A percentile compares a stretch with the other conserved stretches of the same genome.
Conservation (phyloP, 2,888 invertebrate genomes). For the Abrostola tripartita region DNA sequence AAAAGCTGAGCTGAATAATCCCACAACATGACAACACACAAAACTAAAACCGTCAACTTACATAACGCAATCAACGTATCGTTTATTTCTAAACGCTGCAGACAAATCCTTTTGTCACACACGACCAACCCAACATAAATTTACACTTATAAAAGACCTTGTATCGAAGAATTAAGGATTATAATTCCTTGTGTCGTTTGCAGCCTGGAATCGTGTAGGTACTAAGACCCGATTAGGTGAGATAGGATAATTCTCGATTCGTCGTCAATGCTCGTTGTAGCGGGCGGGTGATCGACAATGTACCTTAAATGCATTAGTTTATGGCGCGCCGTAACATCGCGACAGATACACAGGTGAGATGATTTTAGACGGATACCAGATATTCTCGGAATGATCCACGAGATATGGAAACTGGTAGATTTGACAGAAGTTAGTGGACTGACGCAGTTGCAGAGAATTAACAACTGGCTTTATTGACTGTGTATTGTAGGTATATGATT, state of each 20-base stretch:
- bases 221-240: constrained; percentile 83
- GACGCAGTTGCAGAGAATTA: constrained; percentile 19
- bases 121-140: constrained; percentile 60
- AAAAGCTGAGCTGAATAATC: constrained; percentile 60
- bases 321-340: constrained; percentile 63
- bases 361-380: constrained; percentile 60
- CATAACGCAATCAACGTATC: constrained; percentile 84
- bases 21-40: constrained; percentile 70
- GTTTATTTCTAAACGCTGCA: constrained; percentile 83
- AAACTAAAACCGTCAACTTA: constrained; percentile 77
- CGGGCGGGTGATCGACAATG: constrained; percentile 73
- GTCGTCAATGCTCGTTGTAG: constrained; percentile 79
- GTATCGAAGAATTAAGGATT: constrained; percentile 46
- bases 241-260: constrained; percentile 82
- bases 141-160: constrained; percentile 35
- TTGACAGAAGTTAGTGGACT: constrained; percentile 34
- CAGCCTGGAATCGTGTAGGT: constrained; percentile 54
- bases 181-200: constrained; percentile 30
- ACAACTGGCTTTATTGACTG: constrained; percentile 19
- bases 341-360: constrained; percentile 66
- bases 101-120: constrained; percentile 85
- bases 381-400: constrained; percentile 62
- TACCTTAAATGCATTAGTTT: constrained; percentile 79
- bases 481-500: constrained; percentile 17
- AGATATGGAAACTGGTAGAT: constrained; percentile 51